Base-by-base conservation (phyloP, 1,140 invertebrate genomes). In the Helicoverpa zea region DNA sequence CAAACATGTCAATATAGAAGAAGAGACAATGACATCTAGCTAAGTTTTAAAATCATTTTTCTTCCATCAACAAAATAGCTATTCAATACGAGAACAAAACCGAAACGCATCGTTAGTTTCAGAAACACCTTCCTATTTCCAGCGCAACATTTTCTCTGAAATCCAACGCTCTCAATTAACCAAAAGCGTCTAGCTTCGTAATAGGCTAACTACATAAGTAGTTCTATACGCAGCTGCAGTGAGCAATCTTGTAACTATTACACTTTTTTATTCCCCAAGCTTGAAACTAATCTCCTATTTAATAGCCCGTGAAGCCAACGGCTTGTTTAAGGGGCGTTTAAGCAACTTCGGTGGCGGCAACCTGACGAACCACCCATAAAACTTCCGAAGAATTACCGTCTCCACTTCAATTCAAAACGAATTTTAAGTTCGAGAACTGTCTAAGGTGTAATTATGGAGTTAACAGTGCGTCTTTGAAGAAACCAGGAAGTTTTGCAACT, bases 221-320 rank as follows among this genome's bases (percentile, higher is more conserved):
- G 51, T 29, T 2, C 18, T 18, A 13, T 13, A 70, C 43, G 23
- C 52, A 16, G 29, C 23, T 13, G 58, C 23, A 13, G 58, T 13
- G 23, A 14, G 52, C 52, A 43, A 73, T 73, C 70, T 58, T 30
- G 68, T 52, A n/a, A 77, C 84, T 74, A 83, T 81, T 83, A 81
- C 59, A 64, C 23, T 47, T 75, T 82, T 82, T 83, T 83, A 83
- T 83, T 85, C 70, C 63, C 54, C 74, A 54, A 77, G 80, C 81
- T 77, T 52, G 66, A 35, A 82, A 82, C 83, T 85, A 87, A 87
- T 87, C 84, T 80, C 74, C 72, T 51, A 82, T 82, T 86, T 83
- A 87, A 88, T 85, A 82, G 85, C 80, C 76, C 83, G 83, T 82
- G 84, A 81, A 84, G 70, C 76, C 86, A 73, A 77, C 54, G 66